These are phyloP conservation scores for Auanema freiburgensis DNA, from an alignment of 2,888 invertebrate genomes.

Conservation along the genomic window DNA sequence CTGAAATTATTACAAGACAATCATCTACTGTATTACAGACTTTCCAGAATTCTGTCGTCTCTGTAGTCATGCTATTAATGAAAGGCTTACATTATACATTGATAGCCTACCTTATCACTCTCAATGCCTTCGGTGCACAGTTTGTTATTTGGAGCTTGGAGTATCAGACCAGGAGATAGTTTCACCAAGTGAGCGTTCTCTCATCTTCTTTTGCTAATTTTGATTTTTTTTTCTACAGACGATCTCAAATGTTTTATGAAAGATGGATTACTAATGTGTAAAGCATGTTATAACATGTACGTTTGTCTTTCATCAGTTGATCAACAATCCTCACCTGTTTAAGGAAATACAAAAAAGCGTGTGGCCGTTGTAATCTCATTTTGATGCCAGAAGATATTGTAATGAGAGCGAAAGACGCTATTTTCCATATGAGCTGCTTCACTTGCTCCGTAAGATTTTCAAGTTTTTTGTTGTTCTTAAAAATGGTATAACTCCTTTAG, in stretches of 20 bases:
- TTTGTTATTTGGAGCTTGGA: conserved; percentile 13
- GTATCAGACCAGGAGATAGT: background rate
- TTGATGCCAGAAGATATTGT: conserved; percentile 86
- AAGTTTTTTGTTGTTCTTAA: background rate
- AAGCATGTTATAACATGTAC: conserved; percentile 16
- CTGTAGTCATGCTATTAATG: conserved; percentile 17
- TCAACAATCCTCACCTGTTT: background rate
- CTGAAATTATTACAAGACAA: no score
- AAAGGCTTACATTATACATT: conserved; percentile 12
- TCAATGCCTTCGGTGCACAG: conserved; percentile 20
- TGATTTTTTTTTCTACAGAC: background rate
- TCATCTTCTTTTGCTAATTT: background rate
- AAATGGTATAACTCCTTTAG: conserved; percentile 20
- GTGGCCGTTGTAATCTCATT: conserved; percentile 81
- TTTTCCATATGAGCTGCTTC: conserved; percentile 88
- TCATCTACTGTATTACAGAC: background rate
- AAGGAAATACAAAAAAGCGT: conserved; percentile 80
- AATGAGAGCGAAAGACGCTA: conserved; percentile 83
- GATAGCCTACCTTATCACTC: conserved; percentile 23
- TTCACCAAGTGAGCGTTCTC: background rate
- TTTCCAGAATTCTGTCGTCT: conserved; percentile 15
- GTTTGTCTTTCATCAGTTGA: background rate
- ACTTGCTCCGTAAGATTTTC: conserved; percentile 71
- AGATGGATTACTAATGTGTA: conserved; percentile 20
- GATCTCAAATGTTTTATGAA: conserved; percentile 15